These are phyloP conservation scores for Myotis davidii DNA, from an alignment of 2,113 vertebrate species.

Conservation along the genomic window DNA sequence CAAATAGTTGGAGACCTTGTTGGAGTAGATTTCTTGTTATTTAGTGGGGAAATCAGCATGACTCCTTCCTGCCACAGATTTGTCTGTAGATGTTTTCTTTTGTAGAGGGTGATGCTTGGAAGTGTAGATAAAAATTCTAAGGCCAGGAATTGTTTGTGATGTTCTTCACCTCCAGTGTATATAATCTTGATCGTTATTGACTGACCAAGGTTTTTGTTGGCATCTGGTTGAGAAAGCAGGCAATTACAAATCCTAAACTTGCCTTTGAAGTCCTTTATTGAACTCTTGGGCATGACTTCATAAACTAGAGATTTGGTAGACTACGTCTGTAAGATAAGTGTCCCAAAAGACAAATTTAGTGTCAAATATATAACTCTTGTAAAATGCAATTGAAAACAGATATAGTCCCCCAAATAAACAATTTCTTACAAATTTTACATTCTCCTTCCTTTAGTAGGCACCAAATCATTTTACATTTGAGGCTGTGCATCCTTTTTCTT, in stretches of 20 bases:
- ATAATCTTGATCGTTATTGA: neutral
- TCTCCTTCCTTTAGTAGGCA: neutral
- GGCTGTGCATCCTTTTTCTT: neutral
- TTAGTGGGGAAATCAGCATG: neutral
- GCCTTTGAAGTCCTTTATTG: constrained; percentile 33
- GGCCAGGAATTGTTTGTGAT: neutral
- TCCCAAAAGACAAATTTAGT: constrained; percentile 6
- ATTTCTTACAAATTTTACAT: neutral
- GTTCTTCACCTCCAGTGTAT: neutral
- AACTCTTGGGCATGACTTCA: neutral
- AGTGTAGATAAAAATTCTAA: neutral
- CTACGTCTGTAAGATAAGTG: neutral
- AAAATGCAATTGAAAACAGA: constrained; percentile 33
- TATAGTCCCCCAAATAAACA: neutral
- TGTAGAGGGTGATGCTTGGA: neutral
- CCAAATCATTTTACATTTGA: constrained; percentile 29
- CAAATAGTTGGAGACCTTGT: neutral
- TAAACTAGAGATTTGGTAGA: neutral
- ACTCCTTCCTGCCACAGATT: neutral
- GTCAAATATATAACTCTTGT: neutral
- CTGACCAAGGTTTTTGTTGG: constrained; percentile 8
- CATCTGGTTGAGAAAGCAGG: constrained; percentile 3
- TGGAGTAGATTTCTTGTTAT: neutral
- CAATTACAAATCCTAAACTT: neutral
- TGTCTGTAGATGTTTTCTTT: neutral